Base-by-base conservation (phyloP, 2,888 invertebrate genomes). In the Actias luna region DNA sequence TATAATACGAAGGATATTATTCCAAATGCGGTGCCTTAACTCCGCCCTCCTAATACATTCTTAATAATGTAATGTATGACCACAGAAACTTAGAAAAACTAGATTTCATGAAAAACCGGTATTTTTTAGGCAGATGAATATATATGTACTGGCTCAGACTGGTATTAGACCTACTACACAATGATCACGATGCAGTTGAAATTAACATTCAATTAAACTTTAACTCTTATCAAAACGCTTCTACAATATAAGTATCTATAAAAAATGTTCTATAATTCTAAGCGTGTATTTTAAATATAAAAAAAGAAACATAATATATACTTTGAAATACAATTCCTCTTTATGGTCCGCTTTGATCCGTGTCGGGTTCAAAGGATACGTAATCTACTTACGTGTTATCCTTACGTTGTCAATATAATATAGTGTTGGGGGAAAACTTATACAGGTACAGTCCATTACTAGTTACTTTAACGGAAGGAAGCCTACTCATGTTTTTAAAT, bases 381-480 rank as follows among this genome's bases (percentile, higher is more conserved):
- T 74, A 74, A 77, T 77, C 75, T 75, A 66, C 73, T 77, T 78
- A 73, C 64, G 59, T 73, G 63, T 67, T 70, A 69, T 67, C 70
- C 65, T 58, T 55, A 62, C 68, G 62, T 50, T 60, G 55, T 55
- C 59, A 46, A 59, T 58, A 29, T 59, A 59, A 29, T 58, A 33
- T 58, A 50, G 62, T 14, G 18, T 60, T 31, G 29, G 42, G 61
- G 55, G 55, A 50, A 35, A 57, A 57, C 42, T 57, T 60, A 46
- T 31, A 33, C 25, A 33, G 35, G 39, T 39, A 61, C 29, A 31
- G 31, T 55, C 31, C 57, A 57, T 42, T 61, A 36, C 36, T 31
- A 55, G 39, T 29, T 25, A 58, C 42, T 61, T 39, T 58, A 42
- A 39, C 55, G 39, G 55, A 46, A 55, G 1, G 7, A 29, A 55